Base-by-base conservation (phyloP, 2,888 invertebrate species). In the Eilema depressum region DNA sequence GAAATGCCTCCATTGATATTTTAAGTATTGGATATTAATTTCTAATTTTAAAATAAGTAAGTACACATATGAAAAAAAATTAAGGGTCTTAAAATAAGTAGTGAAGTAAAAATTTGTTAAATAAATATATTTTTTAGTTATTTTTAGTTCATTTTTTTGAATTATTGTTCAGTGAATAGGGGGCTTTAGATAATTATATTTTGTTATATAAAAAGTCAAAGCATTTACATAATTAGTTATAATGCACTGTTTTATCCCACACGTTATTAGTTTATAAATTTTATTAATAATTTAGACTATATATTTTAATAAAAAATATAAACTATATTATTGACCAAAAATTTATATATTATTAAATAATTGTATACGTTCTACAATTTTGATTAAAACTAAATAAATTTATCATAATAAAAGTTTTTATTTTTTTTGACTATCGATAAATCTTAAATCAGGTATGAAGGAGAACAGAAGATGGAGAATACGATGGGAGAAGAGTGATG, bases 241-340 rank as follows among this genome's bases (percentile, higher is more conserved):
- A 83, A 73, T 79, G 91, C 92, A 92, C 92, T 91, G 89, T 92
- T 91, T 90, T 89, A 85, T 86, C 86, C 85, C 83, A 91, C 92
- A 93, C 92, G 85, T 85, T 80, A 75, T 76, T 79, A 82, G 76
- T 78, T 62, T 47, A 69, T 85, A 82, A 83, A 69, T 71, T 73
- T 81, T 84, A 82, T 75, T 69, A 74, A 69, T 76, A 83, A 78
- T 69, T 80, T 75, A 83, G 81, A 70, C 28, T 62, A 26, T 82
- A 82, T 75, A 57, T 76, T 69, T 80, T 77, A 80, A 77, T 77
- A 76, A 78, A 79, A 75, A 78, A 77, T 77, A 33, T 75, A 80
- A 80, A 80, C 74, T 86, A 86, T 85, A 80, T 85, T 85, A 86
- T 82, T 83, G 83, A 90, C 89, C 89, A 90, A 90, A 90, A 87